These are phyloP conservation scores for Ophion obscuratus DNA, from an alignment of 2,888 invertebrate species.

Conservation along the genomic window DNA sequence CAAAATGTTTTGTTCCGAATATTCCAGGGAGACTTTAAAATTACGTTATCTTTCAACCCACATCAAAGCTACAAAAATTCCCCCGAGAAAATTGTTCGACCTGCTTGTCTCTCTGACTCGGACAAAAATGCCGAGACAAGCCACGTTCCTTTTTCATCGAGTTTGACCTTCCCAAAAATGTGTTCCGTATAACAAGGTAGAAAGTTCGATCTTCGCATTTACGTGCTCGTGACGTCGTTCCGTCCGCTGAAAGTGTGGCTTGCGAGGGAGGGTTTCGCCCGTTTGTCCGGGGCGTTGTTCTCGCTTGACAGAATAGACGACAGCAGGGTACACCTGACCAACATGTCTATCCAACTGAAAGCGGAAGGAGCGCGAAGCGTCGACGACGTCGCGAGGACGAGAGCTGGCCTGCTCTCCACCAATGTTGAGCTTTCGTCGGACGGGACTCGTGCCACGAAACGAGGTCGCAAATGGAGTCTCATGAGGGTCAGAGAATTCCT, in stretches of 20 bases:
- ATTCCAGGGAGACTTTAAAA: no score
- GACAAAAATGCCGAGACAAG: neutral
- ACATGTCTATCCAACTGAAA: slow-evolving; percentile 85
- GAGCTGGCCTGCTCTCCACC: slow-evolving; percentile 34
- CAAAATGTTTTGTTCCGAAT: no score
- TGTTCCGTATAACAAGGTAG: slow-evolving; percentile 81
- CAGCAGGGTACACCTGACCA: slow-evolving; percentile 86
- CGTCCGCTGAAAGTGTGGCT: slow-evolving; percentile 85
- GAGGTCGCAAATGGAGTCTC: slow-evolving; percentile 87
- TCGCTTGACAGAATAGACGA: slow-evolving; percentile 86
- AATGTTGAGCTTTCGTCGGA: slow-evolving; percentile 30
- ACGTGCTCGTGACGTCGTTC: slow-evolving; percentile 86
- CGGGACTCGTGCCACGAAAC: slow-evolving; percentile 55
- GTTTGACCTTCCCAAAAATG: slow-evolving; percentile 24
- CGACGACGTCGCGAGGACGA: slow-evolving; percentile 79
- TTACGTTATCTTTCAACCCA: no score
- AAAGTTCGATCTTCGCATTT: slow-evolving; percentile 88
- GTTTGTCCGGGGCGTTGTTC: slow-evolving; percentile 86
- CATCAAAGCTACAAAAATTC: no score
- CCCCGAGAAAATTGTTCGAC: no score
- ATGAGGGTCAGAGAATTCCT: slow-evolving; percentile 85
- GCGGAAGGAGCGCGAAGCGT: slow-evolving; percentile 51
- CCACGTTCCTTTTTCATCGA: neutral
- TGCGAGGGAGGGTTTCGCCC: slow-evolving; percentile 87
- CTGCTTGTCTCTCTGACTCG: no score